Conservation (phyloP, 2,113 vertebrate species). For the Gobius niger region DNA sequence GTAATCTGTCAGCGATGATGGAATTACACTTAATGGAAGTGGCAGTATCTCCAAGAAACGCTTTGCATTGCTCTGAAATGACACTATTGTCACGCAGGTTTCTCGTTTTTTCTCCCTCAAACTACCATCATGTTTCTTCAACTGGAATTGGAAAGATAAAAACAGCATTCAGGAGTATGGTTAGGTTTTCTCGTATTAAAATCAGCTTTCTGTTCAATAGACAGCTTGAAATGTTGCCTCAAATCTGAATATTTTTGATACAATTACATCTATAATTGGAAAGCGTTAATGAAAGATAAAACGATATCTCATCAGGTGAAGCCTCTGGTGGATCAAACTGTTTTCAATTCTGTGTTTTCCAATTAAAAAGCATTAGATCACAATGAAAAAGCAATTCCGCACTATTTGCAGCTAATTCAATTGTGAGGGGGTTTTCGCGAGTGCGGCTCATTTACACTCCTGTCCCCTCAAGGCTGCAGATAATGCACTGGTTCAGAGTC, state of each 20-base stretch:
- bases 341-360: constrained; percentile 28
- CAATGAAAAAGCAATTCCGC: constrained; percentile 49
- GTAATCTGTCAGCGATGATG: constrained; percentile 23
- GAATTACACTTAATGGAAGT: constrained; percentile 19
- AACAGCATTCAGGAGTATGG: neutral
- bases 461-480: constrained; percentile 27
- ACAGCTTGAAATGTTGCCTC: neutral
- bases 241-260: neutral
- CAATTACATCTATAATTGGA: neutral
- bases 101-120: neutral
- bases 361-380: constrained; percentile 52
- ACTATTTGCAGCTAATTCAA: constrained; percentile 43
- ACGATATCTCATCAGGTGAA: constrained; percentile 9
- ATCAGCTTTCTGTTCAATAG: neutral
- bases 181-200: neutral
- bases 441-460: constrained; percentile 35
- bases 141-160: neutral
- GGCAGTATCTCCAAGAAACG: neutral
- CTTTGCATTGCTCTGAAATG: constrained; percentile 5
- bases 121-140: neutral
- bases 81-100: neutral
- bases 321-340: constrained; percentile 19
- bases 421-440: constrained; percentile 23
- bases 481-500: constrained; percentile 19
- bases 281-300: constrained; percentile 13